These are phyloP conservation scores for Darevskia nairensis DNA, from an alignment of 2,797 vertebrate species.

Conservation along the genomic window DNA sequence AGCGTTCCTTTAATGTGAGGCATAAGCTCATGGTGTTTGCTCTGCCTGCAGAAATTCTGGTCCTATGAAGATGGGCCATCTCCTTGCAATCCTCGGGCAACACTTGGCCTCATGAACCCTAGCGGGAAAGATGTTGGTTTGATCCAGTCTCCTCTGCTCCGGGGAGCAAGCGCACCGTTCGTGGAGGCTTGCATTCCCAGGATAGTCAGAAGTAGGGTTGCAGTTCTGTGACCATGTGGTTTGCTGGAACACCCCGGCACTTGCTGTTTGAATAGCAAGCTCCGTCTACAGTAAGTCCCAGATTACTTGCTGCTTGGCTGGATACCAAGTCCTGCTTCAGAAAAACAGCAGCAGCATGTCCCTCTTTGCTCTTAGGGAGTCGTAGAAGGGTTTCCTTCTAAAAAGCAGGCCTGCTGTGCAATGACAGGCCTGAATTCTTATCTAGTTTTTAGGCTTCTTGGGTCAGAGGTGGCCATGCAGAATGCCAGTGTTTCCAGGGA, in stretches of 20 bases:
- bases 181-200: not conserved
- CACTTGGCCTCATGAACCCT: not conserved
- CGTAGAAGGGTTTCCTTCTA: not conserved
- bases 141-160: not conserved
- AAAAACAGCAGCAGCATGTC: too few relatives aligned
- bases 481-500: not conserved
- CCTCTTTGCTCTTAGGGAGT: not conserved
- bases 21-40: not conserved
- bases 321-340: not conserved
- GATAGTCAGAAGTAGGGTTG: not conserved
- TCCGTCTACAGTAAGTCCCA: not conserved
- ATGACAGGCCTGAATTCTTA: not conserved
- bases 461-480: not conserved
- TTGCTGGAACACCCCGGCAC: not conserved
- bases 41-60: not conserved
- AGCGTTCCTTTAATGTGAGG: not conserved
- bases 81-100: not conserved
- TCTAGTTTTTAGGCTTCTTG: not conserved
- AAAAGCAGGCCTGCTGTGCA: not conserved
- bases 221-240: not conserved
- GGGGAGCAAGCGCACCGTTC: not conserved
- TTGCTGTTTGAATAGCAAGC: too few relatives aligned
- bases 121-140: not conserved
- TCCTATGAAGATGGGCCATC: not conserved
- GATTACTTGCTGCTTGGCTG: not conserved